Evolutionary conservation across 2,888 invertebrate species (phyloP).

Genomic region (Galerucella calmariensis): DNA sequence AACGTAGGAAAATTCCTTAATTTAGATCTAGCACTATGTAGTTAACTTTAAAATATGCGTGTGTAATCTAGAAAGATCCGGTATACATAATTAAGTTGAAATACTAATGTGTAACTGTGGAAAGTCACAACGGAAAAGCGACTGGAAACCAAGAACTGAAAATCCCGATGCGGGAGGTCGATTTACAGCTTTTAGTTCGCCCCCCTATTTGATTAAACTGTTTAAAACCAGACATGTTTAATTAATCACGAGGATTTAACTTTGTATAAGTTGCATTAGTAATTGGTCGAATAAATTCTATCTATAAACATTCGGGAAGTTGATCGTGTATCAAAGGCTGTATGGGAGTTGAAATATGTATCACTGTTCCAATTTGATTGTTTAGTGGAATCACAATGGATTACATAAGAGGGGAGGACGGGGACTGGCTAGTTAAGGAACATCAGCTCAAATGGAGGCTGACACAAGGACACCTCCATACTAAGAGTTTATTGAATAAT

Average conservation of each 20-base stretch:
- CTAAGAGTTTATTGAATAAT: too few relatives aligned
- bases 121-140: slow-evolving; percentile 10
- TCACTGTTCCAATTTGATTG: too few relatives aligned
- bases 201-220: slow-evolving; percentile 3
- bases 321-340: too few relatives aligned
- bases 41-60: slow-evolving; percentile 5
- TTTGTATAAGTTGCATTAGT: not conserved
- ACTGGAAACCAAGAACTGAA: slow-evolving; percentile 10
- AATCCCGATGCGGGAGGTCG: slow-evolving; percentile 12
- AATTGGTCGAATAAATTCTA: not conserved
- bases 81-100: slow-evolving; percentile 16
- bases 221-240: slow-evolving; percentile 2
- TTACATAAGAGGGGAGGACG: too few relatives aligned
- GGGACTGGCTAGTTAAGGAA: too few relatives aligned
- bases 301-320: too few relatives aligned
- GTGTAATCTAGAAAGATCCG: not conserved
- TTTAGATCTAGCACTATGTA: slow-evolving; percentile 5
- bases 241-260: slow-evolving; percentile 6
- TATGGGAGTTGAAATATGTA: too few relatives aligned
- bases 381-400: too few relatives aligned
- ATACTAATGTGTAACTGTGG: slow-evolving; percentile 9
- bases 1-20: not conserved
- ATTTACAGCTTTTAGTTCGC: slow-evolving; percentile 10
- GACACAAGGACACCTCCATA: too few relatives aligned
- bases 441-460: too few relatives aligned